phyloP scores from a whole-genome alignment of 2,888 invertebrate species.

The Drosophila nr. perissopoda region DNA sequence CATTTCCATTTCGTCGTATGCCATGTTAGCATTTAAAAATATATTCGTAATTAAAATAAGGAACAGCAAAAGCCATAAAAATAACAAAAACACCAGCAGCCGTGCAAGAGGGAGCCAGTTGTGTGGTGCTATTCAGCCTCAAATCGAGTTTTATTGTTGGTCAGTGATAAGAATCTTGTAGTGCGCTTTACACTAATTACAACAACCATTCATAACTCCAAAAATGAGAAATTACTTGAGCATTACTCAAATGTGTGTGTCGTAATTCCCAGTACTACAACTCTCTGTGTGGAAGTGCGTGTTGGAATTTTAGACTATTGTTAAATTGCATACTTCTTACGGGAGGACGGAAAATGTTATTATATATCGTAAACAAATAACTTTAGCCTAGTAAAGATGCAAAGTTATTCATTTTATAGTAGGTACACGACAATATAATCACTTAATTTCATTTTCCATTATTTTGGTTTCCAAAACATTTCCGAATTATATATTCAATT shows the following conservation, averaged over 20 bases:
- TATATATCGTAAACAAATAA: neutral
- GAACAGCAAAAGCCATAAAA: conserved; percentile 28
- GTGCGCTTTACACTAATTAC: conserved; percentile 73
- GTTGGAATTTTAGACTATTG: conserved; percentile 42
- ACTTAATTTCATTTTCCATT: neutral
- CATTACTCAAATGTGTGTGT: conserved; percentile 36
- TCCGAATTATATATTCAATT: neutral
- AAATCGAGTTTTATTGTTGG: conserved; percentile 75
- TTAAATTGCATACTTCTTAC: conserved; percentile 7
- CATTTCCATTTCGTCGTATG: conserved; percentile 78
- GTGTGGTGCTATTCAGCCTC: conserved; percentile 47
- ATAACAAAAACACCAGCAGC: conserved; percentile 3
- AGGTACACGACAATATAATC: neutral
- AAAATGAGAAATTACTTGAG: conserved; percentile 47
- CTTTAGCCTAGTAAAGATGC: neutral
- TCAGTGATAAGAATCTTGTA: conserved; percentile 64
- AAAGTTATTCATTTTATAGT: neutral
- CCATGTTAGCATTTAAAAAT: conserved; percentile 79
- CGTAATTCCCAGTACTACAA: conserved; percentile 16
- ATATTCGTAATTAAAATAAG: conserved; percentile 77
- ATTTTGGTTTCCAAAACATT: neutral
- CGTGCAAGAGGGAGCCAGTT: conserved; percentile 20
- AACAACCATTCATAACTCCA: conserved; percentile 61
- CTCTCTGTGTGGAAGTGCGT: conserved; percentile 31
- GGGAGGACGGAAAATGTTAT: neutral